phyloP scores from a whole-genome alignment of 2,888 invertebrate genomes.

The Gymnosoma rotundatum region DNA sequence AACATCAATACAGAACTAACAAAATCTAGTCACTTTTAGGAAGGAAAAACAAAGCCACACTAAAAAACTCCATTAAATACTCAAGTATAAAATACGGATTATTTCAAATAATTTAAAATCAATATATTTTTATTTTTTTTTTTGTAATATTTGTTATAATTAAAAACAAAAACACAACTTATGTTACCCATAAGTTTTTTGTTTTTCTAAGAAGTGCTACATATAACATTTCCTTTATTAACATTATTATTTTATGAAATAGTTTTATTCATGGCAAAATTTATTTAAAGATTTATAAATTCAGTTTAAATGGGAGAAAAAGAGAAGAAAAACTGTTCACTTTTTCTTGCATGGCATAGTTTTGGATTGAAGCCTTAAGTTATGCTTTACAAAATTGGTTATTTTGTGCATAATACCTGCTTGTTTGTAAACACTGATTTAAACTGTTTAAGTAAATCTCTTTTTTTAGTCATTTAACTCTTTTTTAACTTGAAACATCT shows the following conservation, averaged over 20 bases:
- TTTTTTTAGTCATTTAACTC: slow-evolving; percentile 52
- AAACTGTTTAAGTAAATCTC: slow-evolving; percentile 31
- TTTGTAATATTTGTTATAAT: slow-evolving; percentile 48
- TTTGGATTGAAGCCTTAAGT: neutral
- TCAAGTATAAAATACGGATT: slow-evolving; percentile 80
- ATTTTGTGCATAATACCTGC: too few relatives aligned
- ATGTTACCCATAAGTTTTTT: slow-evolving; percentile 72
- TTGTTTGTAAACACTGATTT: neutral
- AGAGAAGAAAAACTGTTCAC: neutral
- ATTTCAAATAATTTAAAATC: slow-evolving; percentile 73
- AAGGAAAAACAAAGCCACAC: slow-evolving; percentile 68
- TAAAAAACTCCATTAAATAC: slow-evolving; percentile 73
- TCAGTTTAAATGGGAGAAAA: neutral
- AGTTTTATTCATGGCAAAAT: neutral
- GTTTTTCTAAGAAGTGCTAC: slow-evolving; percentile 40
- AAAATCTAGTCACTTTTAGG: slow-evolving; percentile 80
- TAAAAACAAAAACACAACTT: slow-evolving; percentile 57
- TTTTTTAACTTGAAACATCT: slow-evolving; percentile 65
- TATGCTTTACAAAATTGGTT: neutral
- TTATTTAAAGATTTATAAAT: neutral
- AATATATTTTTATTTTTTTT: too few relatives aligned
- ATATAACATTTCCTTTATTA: slow-evolving; percentile 26
- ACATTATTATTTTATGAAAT: neutral
- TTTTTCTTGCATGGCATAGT: neutral
- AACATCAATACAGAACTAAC: slow-evolving; percentile 70